Evolutionary conservation across 2,113 vertebrate genomes (phyloP), one percentile per base, ranked within the genome.

Genomic region (Romanogobio albipinnatus): DNA sequence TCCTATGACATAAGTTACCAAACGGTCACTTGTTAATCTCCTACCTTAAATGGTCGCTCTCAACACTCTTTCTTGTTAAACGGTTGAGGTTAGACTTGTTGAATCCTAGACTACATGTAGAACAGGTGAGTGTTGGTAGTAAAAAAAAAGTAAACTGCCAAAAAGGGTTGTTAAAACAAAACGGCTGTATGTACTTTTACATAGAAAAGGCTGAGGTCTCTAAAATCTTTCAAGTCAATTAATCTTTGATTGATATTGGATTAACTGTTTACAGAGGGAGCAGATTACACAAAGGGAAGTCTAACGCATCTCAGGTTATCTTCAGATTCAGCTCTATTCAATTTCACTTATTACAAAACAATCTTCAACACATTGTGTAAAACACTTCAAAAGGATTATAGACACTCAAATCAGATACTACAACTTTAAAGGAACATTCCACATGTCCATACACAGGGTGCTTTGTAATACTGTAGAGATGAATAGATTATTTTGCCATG

Each of bases 221-320:
- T 47, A 36, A 62, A 78, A 79, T 61, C 11, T 7, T 47, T 24
- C n/a, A 19, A 43, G 39, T 62, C 61, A 10, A 61, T 81, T 81
- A 24, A 29, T 76, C 75, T 75, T 53, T 43, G n/a, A 68, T 75
- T 62, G 78, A 49, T 26, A 5, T 26, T 81, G 43, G 78, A 70
- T 86, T 85, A 22, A 86, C 86, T 92, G 92, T 93, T 93, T 93
- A 91, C 92, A 94, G 89, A 29, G 39, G 45, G 87, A 77, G 77
- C 62, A 81, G 81, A 49, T 45, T 62, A 58, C 26, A 84, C 49
- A 87, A 83, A 86, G 71, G 82, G 82, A 86, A 88, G 51, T 77
- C 39, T 47, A 84, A 75, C 71, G 53, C 70, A 83, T 75, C 87
- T 88, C 87, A 88, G 87, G 87, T 86, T 88, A 53, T 85, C 79